These are phyloP conservation scores for Drosophila austrosaltans DNA, from an alignment of 2,888 invertebrate genomes.

Conservation along the genomic window DNA sequence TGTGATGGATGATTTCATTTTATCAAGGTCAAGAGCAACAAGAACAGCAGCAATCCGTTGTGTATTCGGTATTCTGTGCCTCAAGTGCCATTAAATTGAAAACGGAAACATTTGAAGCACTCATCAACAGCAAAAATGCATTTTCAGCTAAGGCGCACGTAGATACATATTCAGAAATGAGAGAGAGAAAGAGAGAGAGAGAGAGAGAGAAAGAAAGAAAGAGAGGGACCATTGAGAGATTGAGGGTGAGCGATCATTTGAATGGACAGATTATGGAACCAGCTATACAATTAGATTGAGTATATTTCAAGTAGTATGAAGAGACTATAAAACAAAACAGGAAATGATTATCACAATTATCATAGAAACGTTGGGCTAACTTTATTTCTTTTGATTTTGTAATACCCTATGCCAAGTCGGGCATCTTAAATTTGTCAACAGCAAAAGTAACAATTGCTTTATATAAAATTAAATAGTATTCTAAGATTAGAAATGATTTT, in stretches of 20 bases:
- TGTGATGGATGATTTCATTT: constrained; percentile 24
- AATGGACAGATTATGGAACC: not conserved
- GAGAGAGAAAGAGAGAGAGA: no score
- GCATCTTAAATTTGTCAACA: no score
- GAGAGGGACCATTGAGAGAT: not conserved
- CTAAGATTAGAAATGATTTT: no score
- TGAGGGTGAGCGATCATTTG: not conserved
- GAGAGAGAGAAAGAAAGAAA: not conserved
- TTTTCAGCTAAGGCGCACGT: constrained; percentile 20
- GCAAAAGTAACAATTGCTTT: no score
- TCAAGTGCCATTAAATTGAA: constrained; percentile 35
- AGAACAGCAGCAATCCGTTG: constrained; percentile 2
- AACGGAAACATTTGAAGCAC: constrained; percentile 48
- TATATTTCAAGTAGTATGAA: not conserved
- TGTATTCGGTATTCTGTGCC: not conserved
- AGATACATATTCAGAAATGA: not conserved
- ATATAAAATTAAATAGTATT: no score
- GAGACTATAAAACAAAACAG: not conserved
- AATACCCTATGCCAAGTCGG: no score
- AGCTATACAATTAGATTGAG: not conserved
- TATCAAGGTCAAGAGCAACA: constrained; percentile 50
- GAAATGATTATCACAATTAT: not conserved
- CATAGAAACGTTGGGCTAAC: no score
- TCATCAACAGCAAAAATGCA: constrained; percentile 25
- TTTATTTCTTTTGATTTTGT: no score